Base-by-base conservation (phyloP, 2,888 invertebrate species). In the Uropetala carovei region DNA sequence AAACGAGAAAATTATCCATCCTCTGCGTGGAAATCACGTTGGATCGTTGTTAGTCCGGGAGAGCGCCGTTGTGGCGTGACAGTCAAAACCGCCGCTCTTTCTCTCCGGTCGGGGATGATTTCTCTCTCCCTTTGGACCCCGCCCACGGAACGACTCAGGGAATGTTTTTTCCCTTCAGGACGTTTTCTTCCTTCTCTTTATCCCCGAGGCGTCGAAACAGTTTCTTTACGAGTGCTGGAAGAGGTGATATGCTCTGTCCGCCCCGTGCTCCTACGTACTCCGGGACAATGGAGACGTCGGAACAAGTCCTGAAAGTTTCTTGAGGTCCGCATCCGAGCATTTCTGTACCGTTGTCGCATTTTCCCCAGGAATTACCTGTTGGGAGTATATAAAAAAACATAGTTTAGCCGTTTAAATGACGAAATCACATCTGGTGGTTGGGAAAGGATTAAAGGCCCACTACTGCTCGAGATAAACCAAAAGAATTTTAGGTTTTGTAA, bases 271-370 rank as follows among this genome's bases (percentile, higher is more conserved):
- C n/a, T 14, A 27, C 64, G 2, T 27, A 10, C 43, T 27, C 14
- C 16, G 81, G 86, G 22, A 68, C 13, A 8, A 95, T 94, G 57
- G 93, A 92, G 58, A 96, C 95, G 93, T 96, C 96, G 7, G 96
- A 95, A 93, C 96, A 96, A 56, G 95, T 95, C 93, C 95, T 95
- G 93, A 96, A 96, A 10, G 94, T 95, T 93, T 96, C 96, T 93
- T 96, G 96, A 0, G 94, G 93, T 0, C 96, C 96, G 93, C 96
- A 96, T 18, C 96, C 96, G 14, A 95, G 3, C 2, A 93, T 94
- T 8, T 94, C 94, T 0, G 92, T 93, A 0, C 95, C 95, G 93
- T 95, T 93, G 0, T 92, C 93, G 93, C 96, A 96, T 0, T 92
- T 82, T 2, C 96, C 96, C 96, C 96, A 96, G 92, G 95, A 95